Conservation (phyloP, 2,113 vertebrate genomes). For the Trichomycterus rosablanca region DNA sequence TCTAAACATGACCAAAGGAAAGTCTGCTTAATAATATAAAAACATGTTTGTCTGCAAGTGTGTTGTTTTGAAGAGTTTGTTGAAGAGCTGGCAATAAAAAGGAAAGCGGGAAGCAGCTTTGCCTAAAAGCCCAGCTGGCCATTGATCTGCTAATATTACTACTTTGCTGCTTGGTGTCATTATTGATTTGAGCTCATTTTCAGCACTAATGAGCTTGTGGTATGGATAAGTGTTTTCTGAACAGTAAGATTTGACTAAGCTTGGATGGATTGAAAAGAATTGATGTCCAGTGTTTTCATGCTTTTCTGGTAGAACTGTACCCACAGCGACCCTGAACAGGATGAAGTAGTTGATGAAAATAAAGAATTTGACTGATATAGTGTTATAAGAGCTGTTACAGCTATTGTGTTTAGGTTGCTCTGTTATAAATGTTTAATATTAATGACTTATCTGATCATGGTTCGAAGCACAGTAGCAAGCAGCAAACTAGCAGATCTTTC, state of each 20-base stretch:
- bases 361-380: no score
- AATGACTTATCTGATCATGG: not conserved
- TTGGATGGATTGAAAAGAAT: no score
- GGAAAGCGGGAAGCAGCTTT: conserved; percentile 32
- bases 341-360: no score
- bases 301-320: no score
- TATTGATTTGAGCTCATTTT: conserved; percentile 26
- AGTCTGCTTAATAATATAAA: conserved; percentile 2
- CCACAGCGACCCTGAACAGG: no score
- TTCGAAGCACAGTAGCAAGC: not conserved
- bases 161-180: conserved; percentile 41
- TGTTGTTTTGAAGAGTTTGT: conserved; percentile 2
- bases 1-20: no score
- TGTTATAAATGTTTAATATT: not conserved
- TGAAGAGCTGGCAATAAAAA: conserved; percentile 42
- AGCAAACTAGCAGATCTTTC: not conserved
- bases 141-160: conserved; percentile 32
- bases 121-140: conserved; percentile 43
- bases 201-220: not conserved
- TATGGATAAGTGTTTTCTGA: not conserved
- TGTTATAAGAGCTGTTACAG: no score
- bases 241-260: not conserved
- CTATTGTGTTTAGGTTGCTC: not conserved
- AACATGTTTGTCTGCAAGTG: not conserved
- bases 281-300: no score